Percentiles rank a stretch among this genome's conserved stretches.
Conservation (phyloP, 2,888 invertebrate species). For the Drosophila leonis region DNA sequence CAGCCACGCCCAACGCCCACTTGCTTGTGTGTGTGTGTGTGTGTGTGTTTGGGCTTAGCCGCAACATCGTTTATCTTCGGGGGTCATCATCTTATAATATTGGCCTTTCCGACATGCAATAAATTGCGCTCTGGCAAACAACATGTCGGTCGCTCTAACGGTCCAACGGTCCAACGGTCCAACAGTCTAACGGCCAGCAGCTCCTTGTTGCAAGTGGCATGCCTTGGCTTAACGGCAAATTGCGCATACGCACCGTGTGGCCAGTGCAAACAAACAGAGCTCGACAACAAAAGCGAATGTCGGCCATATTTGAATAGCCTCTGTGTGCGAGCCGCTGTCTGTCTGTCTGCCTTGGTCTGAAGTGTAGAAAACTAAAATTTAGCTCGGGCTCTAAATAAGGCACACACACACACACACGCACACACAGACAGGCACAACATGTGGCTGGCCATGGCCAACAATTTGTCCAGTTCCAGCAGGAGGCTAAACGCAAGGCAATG, state of each 20-base stretch:
- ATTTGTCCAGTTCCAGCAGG: constrained; percentile 66
- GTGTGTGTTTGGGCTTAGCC: constrained; percentile 69
- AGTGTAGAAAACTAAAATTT: constrained; percentile 79
- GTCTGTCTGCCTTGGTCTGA: constrained; percentile 44
- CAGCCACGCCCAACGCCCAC: neutral
- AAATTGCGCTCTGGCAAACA: constrained; percentile 82
- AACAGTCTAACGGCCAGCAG: constrained; percentile 10
- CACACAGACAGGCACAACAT: constrained; percentile 34
- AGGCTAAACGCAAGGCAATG: constrained; percentile 42
- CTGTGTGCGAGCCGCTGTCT: constrained; percentile 17
- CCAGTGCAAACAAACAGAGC: constrained; percentile 71
- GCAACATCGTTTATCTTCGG: constrained; percentile 81
- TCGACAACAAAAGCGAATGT: constrained; percentile 73
- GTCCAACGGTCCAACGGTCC: too few relatives aligned
- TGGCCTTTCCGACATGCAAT: constrained; percentile 82
- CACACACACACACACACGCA: constrained; percentile 5
- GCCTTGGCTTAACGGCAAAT: constrained; percentile 58
- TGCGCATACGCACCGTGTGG: constrained; percentile 79
- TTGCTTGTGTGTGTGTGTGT: constrained; percentile 13
- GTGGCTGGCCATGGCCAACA: constrained; percentile 60
- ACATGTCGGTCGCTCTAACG: constrained; percentile 67
- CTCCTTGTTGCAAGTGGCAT: constrained; percentile 52
- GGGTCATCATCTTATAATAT: constrained; percentile 83
- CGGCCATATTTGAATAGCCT: constrained; percentile 75
- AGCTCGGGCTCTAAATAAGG: constrained; percentile 69